Evolutionary conservation across 2,888 invertebrate genomes (phyloP).

Genomic region (Ceratothoa steindachneri): DNA sequence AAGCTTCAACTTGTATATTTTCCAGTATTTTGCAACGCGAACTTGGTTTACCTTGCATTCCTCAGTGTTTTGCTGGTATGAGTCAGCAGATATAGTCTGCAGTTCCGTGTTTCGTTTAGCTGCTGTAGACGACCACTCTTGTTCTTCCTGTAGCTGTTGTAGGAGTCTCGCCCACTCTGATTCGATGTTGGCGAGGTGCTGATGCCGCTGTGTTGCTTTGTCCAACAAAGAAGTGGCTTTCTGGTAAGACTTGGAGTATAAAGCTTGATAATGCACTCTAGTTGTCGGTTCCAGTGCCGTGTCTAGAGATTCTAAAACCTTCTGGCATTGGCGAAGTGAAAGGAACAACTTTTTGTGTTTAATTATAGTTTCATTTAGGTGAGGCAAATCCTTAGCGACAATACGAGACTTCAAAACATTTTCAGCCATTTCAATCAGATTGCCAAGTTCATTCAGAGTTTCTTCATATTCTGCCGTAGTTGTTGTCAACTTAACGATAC

Average conservation of each 20-base stretch:
- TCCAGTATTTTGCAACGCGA: no score
- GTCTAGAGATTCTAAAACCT: constrained; percentile 67
- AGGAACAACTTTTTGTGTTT: constrained; percentile 85
- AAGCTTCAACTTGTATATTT: no score
- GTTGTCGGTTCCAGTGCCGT: constrained; percentile 39
- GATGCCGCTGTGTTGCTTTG: constrained; percentile 42
- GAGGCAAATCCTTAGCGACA: constrained; percentile 68
- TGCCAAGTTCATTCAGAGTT: constrained; percentile 77
- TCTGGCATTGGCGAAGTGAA: constrained; percentile 78
- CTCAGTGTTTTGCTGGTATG: constrained; percentile 43
- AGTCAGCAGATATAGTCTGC: constrained; percentile 27
- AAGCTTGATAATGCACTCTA: constrained; percentile 43
- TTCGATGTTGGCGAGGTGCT: constrained; percentile 36
- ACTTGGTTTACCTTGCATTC: constrained; percentile 46
- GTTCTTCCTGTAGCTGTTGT: constrained; percentile 37
- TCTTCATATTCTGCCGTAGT: constrained; percentile 82
- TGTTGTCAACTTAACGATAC: constrained; percentile 68
- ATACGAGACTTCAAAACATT: constrained; percentile 73
- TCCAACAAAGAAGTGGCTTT: constrained; percentile 40
- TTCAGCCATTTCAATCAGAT: constrained; percentile 79
- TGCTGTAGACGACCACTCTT: constrained; percentile 28
- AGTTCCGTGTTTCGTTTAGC: constrained; percentile 30
- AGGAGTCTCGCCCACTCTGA: constrained; percentile 38
- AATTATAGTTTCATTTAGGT: constrained; percentile 82
- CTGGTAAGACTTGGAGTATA: constrained; percentile 44